phyloP scores from a whole-genome alignment of 2,797 vertebrate genomes.

The Labeo calbasu region DNA sequence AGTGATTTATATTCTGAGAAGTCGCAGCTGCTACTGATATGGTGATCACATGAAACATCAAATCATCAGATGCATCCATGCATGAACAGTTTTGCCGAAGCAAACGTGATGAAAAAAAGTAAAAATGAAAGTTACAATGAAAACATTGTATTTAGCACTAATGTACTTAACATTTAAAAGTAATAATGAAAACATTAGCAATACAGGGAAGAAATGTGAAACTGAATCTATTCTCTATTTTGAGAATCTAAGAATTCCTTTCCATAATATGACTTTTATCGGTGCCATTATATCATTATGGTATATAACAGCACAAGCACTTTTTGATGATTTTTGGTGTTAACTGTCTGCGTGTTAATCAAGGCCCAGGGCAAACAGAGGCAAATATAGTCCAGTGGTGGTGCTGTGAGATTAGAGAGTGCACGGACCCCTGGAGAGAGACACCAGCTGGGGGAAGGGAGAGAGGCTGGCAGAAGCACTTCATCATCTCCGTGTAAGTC shows the following conservation, averaged over 20 bases:
- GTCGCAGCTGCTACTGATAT: background rate
- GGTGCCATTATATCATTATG: background rate
- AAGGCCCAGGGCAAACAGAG: conserved; percentile 31
- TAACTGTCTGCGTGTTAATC: conserved; percentile 39
- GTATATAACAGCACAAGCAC: background rate
- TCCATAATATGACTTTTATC: background rate
- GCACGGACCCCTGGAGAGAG: conserved; percentile 28
- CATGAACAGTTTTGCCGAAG: background rate
- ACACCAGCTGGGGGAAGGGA: conserved; percentile 29
- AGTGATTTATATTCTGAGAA: background rate
- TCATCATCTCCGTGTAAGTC: conserved; percentile 41
- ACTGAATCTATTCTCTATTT: background rate
- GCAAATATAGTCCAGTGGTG: conserved; percentile 42
- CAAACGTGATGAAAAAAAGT: too few relatives aligned
- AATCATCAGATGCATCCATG: background rate
- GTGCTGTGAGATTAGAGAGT: conserved; percentile 54
- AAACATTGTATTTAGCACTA: too few relatives aligned
- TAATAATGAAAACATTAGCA: background rate
- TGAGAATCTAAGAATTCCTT: background rate
- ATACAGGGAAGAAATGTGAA: background rate
- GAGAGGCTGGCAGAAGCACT: conserved; percentile 24
- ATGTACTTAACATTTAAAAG: too few relatives aligned
- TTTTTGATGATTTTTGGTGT: conserved; percentile 38
- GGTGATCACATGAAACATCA: background rate
- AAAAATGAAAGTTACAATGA: too few relatives aligned